A percentile compares a stretch with the other conserved stretches of the same genome.
Conservation (phyloP, 2,888 invertebrate species). For the Trissolcus japonicus region DNA sequence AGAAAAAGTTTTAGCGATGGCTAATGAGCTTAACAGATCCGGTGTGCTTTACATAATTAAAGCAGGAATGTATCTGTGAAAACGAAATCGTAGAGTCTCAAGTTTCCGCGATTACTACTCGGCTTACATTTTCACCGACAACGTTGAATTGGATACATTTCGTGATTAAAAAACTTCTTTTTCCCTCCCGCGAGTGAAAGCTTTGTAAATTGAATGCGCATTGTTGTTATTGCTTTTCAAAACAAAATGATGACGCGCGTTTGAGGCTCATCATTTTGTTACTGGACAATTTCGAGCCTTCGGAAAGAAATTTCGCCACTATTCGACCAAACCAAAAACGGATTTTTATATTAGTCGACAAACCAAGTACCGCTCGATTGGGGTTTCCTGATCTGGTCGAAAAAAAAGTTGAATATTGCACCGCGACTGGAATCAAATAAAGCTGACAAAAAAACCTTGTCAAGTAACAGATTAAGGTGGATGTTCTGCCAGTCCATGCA, state of each 20-base stretch:
- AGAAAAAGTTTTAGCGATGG: slow-evolving; percentile 26
- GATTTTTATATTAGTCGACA: background rate
- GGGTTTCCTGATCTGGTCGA: too few species aligned
- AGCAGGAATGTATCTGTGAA: slow-evolving; percentile 31
- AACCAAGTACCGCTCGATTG: too few species aligned
- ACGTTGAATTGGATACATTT: slow-evolving; percentile 31
- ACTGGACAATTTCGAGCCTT: too few species aligned
- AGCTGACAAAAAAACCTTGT: slow-evolving; percentile 82
- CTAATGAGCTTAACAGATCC: slow-evolving; percentile 44
- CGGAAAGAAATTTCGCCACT: too few species aligned
- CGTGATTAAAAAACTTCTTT: slow-evolving; percentile 44
- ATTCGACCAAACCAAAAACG: slow-evolving; percentile 1
- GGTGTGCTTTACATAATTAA: slow-evolving; percentile 46
- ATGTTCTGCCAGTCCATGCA: slow-evolving; percentile 83
- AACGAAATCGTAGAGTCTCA: slow-evolving; percentile 33
- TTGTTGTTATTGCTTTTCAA: slow-evolving; percentile 10
- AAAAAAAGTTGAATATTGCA: slow-evolving; percentile 65
- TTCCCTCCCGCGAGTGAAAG: slow-evolving; percentile 3
- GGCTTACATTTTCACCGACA: slow-evolving; percentile 41
- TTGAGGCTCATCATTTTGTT: too few species aligned
- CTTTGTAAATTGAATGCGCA: slow-evolving; percentile 19
- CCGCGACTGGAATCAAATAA: slow-evolving; percentile 78
- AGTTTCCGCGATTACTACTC: slow-evolving; percentile 35
- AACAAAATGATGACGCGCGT: slow-evolving; percentile 2
- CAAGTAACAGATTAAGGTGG: slow-evolving; percentile 85